Conservation (phyloP, 2,797 vertebrate species). For the Myotis findleyi region DNA sequence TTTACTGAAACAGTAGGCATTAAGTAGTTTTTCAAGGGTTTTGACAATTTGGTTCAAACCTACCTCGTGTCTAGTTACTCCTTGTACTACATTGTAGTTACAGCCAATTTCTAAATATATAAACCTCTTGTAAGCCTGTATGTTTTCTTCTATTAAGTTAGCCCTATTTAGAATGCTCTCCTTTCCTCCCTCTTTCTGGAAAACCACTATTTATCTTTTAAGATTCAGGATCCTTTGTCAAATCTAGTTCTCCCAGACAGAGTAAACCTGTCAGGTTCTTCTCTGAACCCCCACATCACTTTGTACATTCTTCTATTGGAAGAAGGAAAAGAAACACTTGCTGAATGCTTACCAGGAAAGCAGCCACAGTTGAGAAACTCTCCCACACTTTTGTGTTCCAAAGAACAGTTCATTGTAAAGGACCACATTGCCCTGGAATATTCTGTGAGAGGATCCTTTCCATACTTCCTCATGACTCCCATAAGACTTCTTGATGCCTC, state of each 20-base stretch:
- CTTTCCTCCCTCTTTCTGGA: background rate
- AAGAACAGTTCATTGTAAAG: background rate
- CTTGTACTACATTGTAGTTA: background rate
- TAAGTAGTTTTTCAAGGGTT: background rate
- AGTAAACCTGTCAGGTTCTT: background rate
- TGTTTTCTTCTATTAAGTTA: background rate
- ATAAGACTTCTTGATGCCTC: background rate
- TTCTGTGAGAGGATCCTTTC: background rate
- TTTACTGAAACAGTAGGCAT: background rate
- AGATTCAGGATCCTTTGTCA: constrained; percentile 17
- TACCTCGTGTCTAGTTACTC: background rate
- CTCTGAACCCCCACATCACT: background rate
- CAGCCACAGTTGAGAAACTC: background rate
- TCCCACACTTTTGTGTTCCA: background rate
- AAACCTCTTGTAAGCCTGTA: background rate
- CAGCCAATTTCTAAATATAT: background rate
- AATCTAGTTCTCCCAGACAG: background rate
- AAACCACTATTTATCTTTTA: constrained; percentile 38
- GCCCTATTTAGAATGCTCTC: background rate
- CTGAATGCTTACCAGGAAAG: background rate
- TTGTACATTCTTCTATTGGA: background rate
- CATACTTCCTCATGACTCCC: background rate
- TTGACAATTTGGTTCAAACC: background rate
- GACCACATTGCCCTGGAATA: background rate
- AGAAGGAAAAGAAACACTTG: background rate